Evolutionary conservation across 2,888 invertebrate species (phyloP), one percentile per base, ranked within the genome.

Genomic region (Chelonus formosanus): DNA sequence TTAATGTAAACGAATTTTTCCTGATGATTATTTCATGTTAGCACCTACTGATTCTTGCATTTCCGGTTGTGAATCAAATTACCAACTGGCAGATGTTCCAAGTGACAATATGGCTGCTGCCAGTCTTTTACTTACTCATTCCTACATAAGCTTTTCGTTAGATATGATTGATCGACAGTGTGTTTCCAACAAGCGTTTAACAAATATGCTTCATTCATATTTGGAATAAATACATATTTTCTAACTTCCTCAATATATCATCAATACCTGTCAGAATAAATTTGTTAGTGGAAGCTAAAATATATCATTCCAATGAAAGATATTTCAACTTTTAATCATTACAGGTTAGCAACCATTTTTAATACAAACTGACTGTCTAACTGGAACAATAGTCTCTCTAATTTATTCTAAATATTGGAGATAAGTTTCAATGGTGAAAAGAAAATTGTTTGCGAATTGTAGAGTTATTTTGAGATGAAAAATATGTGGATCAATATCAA

Each of bases 91-190:
- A 79, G 79, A 79, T 79, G 79, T 79, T 76, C 70, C 10, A 57
- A 72, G 70, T 74, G 78, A 78, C 77, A 78, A 75, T 71, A 78
- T 75, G 77, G 79, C 78, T 67, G 71, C 71, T 61, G 52, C 61
- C 36, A 55, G 61, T 35, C 54, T 40, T 61, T 65, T 53, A 63
- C 57, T 60, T 2, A 20, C 20, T 20, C 20, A 20, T 20, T 20
- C 10, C 31, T 48, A 32, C 52, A 52, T 32, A 8, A 52, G 34
- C 52, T 34, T 6, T 40, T 3, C 32, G 52, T 52, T 52, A 52
- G 47, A 36, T 67, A 63, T 69, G 69, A 69, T 63, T 58, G 68
- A 68, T 68, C 66, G 66, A 55, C 52, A 48, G 8, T 31, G 47
- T 31, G 40, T 6, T 40, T 40, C 6, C 5, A 40, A 40, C 6